Evolutionary conservation across 2,888 invertebrate genomes (phyloP).

Genomic region (Leptopterna dolabrata): DNA sequence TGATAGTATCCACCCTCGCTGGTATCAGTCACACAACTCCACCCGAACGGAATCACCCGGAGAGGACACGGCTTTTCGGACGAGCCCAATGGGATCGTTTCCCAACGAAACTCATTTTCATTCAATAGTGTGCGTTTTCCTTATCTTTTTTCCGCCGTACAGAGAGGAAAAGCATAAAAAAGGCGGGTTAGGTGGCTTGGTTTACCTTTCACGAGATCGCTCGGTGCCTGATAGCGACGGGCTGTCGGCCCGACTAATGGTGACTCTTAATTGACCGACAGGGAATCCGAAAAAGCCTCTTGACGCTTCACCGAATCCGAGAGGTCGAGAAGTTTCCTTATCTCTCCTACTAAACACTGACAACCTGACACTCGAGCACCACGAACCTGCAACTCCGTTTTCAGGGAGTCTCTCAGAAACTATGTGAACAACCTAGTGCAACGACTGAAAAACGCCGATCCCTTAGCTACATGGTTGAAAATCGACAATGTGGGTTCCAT

Average conservation of each 20-base stretch:
- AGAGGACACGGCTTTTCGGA: constrained; percentile 3
- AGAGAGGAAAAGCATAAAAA: not conserved
- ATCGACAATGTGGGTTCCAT: too few species aligned
- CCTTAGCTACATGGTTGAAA: too few species aligned
- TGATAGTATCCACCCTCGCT: constrained; percentile 14
- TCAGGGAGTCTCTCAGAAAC: too few species aligned
- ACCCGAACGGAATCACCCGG: not conserved
- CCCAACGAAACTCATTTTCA: constrained; percentile 12
- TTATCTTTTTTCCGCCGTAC: not conserved
- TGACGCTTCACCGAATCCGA: not conserved
- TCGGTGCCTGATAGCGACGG: not conserved
- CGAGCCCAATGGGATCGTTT: not conserved
- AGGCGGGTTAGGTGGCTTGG: not conserved
- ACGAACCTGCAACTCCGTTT: too few species aligned
- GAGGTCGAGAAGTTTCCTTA: not conserved
- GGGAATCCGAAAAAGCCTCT: not conserved
- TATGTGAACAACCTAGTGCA: too few species aligned
- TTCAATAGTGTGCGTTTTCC: constrained; percentile 22
- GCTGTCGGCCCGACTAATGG: constrained; percentile 5
- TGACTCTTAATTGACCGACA: not conserved
- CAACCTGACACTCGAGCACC: not conserved
- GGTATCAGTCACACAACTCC: constrained; percentile 20
- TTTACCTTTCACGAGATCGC: constrained; percentile 1
- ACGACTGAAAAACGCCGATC: too few species aligned
- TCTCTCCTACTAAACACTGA: not conserved